Percentiles rank a stretch among this genome's conserved stretches.
These are phyloP conservation scores for Cataglyphis rosenhaueri DNA, from an alignment of 2,888 invertebrate genomes.

Conservation along the genomic window DNA sequence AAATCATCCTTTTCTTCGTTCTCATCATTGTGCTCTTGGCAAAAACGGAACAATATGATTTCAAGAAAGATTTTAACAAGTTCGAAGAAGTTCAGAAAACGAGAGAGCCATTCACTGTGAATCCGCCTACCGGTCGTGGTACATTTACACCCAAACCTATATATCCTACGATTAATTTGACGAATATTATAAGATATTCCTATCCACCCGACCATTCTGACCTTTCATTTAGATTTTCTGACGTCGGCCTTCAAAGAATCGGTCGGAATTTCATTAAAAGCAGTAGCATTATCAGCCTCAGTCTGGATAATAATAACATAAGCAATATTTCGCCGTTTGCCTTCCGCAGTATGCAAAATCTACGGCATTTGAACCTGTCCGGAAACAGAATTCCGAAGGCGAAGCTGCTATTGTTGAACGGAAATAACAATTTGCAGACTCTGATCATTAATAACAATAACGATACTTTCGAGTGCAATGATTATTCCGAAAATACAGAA, in stretches of 20 bases:
- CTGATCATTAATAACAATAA: constrained; percentile 46
- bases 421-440: background rate
- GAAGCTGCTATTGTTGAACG: background rate
- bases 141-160: no score
- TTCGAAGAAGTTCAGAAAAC: no score
- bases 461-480: background rate
- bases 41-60: background rate
- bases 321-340: constrained; percentile 36
- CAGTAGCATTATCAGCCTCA: background rate
- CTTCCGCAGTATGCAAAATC: constrained; percentile 18
- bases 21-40: background rate
- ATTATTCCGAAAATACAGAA: no score
- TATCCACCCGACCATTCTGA: background rate
- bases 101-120: background rate
- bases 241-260: constrained; percentile 37
- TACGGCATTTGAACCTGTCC: constrained; percentile 48
- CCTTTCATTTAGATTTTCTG: constrained; percentile 12
- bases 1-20: background rate
- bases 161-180: no score
- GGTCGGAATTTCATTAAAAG: constrained; percentile 23
- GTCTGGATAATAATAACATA: constrained; percentile 55
- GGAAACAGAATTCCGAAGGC: background rate
- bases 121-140: accelerated
- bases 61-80: no score
- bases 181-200: no score